Evolutionary conservation across 2,113 vertebrate genomes (phyloP).

Genomic region (Eretmochelys imbricata): DNA sequence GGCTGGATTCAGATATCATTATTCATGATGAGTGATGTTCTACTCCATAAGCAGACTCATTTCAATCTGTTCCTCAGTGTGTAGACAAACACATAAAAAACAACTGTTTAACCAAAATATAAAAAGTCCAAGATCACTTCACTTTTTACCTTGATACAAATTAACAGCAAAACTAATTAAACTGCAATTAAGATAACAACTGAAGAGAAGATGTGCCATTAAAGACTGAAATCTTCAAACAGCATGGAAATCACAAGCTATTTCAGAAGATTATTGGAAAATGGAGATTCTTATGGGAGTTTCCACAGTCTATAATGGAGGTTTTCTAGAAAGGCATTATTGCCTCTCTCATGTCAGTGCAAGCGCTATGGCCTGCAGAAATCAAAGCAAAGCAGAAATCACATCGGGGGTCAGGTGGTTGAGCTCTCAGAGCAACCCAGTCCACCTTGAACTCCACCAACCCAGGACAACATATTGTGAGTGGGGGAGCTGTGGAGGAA

Average conservation of each 20-base stretch:
- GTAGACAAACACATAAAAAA: neutral
- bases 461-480: neutral
- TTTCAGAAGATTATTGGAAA: neutral
- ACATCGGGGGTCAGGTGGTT: too few species aligned
- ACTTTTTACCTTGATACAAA: neutral
- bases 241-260: neutral
- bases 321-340: too few species aligned
- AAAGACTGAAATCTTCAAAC: neutral
- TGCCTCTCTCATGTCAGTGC: neutral
- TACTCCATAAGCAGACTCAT: neutral
- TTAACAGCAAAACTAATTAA: neutral
- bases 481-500: neutral
- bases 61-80: neutral
- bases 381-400: too few species aligned
- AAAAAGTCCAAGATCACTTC: neutral
- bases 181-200: neutral
- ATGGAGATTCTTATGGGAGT: neutral
- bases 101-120: neutral
- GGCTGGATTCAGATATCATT: too few species aligned
- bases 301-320: neutral
- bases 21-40: neutral
- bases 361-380: neutral
- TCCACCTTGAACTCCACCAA: neutral
- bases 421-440: too few species aligned
- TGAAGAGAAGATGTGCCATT: neutral